Evolutionary conservation across 2,797 vertebrate genomes (phyloP), one percentile per base, ranked within the genome.

Genomic region (Sternotherus odoratus): DNA sequence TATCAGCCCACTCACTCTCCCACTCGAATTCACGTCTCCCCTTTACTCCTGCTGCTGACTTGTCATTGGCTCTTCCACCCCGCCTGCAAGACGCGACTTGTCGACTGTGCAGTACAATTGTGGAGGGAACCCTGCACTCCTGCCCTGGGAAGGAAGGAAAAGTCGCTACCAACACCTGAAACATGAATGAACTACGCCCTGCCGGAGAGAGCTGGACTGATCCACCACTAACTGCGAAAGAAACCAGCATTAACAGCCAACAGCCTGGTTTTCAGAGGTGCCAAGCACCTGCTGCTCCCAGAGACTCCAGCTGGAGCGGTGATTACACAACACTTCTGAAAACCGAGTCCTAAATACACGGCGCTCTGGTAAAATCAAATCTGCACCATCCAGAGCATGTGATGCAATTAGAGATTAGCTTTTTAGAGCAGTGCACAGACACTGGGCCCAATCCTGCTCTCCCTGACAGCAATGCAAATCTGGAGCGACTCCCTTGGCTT

Each of bases 401-500:
- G 95, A 80, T 77, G 54, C 43, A 85, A 91, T 43, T 3, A 66
- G 91, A 96, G 82, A 60, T 54, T 74, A 88, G 92, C 95, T 94
- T 77, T 19, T 85, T 2, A 9, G 75, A 66, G 82, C 84, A 93
- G 72, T 82, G 95, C 96, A 93, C 80, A 92, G 43, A 83, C 75
- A 16, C 92, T 16, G 72, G 93, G 94, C 94, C 95, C 93, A 92
- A 90, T 85, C 85, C 95, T 85, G 87, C 90, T 91, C 91, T 89
- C 94, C 85, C 85, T 94, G 91, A 78, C 90, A 93, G 95, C 92
- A 63, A 88, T 86, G 39, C 56, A 92, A 96, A 80, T 43, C 93
- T 93, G 94, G 79, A 93, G 86, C 87, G 92, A 56, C 79, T 74
- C 88, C 12, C 74, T 1, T 74, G 69, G 12, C 69, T 43, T 74